These are phyloP conservation scores for Eueremaeus valkanovi DNA, from an alignment of 2,888 invertebrate species.

Conservation along the genomic window DNA sequence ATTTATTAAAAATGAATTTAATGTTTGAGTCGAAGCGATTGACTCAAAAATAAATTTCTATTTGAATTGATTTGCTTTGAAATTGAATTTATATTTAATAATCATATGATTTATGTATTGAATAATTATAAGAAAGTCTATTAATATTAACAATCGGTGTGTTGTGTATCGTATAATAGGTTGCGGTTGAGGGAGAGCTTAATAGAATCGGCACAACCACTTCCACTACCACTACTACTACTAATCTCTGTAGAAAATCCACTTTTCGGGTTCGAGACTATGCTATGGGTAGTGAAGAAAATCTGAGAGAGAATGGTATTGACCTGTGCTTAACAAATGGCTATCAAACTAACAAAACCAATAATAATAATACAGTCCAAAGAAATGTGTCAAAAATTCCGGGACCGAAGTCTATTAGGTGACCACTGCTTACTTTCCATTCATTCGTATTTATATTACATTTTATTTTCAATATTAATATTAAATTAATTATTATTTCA, in stretches of 20 bases:
- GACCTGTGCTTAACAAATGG: conserved; percentile 24
- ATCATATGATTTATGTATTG: too few species aligned
- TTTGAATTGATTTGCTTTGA: not conserved
- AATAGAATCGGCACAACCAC: conserved; percentile 23
- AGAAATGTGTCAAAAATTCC: conserved; percentile 11
- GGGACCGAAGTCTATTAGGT: conserved; percentile 21
- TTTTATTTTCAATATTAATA: too few species aligned
- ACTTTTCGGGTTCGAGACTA: conserved; percentile 30
- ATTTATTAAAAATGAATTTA: too few species aligned
- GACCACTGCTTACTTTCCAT: not conserved
- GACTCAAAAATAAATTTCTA: too few species aligned
- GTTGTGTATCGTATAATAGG: not conserved
- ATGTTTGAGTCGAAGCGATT: too few species aligned
- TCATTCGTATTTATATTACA: not conserved
- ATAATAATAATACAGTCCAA: conserved; percentile 6
- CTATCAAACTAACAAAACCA: not conserved
- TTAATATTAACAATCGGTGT: not conserved
- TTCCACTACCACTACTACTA: not conserved
- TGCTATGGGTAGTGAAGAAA: conserved; percentile 13
- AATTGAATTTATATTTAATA: not conserved
- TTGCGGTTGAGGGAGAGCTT: conserved; percentile 27
- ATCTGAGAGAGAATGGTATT: not conserved
- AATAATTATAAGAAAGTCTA: not conserved
- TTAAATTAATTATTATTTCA: too few species aligned
- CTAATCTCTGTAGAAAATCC: conserved; percentile 21